These are phyloP conservation scores for Acestrorhynchus altus DNA, from an alignment of 2,797 vertebrate genomes.

Conservation along the genomic window DNA sequence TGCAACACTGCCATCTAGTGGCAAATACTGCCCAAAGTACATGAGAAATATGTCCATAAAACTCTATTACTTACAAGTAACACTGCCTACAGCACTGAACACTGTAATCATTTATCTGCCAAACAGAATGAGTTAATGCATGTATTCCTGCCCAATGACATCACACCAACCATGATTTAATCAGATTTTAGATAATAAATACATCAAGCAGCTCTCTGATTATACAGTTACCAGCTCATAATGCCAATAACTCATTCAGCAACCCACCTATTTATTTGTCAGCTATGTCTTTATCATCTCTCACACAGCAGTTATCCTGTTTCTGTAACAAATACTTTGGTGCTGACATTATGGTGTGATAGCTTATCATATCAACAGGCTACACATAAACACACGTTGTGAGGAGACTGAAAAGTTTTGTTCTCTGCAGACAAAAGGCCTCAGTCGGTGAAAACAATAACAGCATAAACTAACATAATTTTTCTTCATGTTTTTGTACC, in stretches of 20 bases:
- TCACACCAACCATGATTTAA: slow-evolving; percentile 31
- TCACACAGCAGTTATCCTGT: slow-evolving; percentile 41
- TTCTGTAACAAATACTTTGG: slow-evolving; percentile 35
- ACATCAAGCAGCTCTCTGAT: slow-evolving; percentile 51
- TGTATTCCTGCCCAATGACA: slow-evolving; percentile 12
- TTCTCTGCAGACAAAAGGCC: background rate
- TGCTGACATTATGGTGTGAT: slow-evolving; percentile 27
- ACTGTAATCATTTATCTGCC: background rate
- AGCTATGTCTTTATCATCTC: slow-evolving; percentile 52
- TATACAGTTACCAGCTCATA: slow-evolving; percentile 44
- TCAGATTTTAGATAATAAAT: slow-evolving; percentile 63
- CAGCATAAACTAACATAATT: background rate
- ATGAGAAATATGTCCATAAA: background rate
- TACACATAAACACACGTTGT: slow-evolving; percentile 19
- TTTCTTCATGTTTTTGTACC: background rate
- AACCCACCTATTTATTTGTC: slow-evolving; percentile 45
- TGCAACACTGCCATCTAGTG: slow-evolving; percentile 69
- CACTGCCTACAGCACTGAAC: background rate
- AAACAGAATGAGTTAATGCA: background rate
- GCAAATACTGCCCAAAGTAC: slow-evolving; percentile 1
- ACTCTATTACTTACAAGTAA: background rate
- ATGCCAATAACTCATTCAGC: slow-evolving; percentile 56
- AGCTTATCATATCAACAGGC: slow-evolving; percentile 10
- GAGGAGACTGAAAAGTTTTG: slow-evolving; percentile 10
- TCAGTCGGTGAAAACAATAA: background rate